A percentile compares a stretch with the other conserved stretches of the same genome.
Conservation (phyloP, 2,113 vertebrate species). For the Alaudala cheleensis region DNA sequence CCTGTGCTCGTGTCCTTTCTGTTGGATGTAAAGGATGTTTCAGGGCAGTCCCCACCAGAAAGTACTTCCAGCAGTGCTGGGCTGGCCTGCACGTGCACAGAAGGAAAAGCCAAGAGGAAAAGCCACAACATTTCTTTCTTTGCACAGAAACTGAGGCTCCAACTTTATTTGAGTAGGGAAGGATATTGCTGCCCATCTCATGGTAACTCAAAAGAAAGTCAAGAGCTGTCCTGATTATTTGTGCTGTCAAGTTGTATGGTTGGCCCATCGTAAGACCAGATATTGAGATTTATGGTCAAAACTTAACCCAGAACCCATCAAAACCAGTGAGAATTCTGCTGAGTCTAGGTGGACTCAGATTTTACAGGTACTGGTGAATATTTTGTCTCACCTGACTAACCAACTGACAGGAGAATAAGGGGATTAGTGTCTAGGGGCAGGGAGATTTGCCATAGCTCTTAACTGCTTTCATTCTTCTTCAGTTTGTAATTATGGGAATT, state of each 20-base stretch:
- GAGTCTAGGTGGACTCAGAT: neutral
- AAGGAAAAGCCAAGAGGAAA: neutral
- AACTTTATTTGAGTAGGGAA: neutral
- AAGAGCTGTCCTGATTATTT: neutral
- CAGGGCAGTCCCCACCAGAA: neutral
- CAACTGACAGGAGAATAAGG: neutral
- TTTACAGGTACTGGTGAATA: neutral
- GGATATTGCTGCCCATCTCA: neutral
- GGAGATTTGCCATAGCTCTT: neutral
- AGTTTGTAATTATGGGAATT: neutral
- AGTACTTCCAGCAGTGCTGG: neutral
- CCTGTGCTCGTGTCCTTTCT: neutral
- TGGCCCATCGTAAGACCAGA: neutral
- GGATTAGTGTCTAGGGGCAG: neutral
- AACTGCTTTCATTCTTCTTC: neutral
- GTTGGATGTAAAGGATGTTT: neutral
- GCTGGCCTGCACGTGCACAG: fast-evolving
- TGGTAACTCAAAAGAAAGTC: neutral
- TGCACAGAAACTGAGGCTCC: neutral
- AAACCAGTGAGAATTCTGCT: neutral
- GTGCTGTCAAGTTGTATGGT: neutral
- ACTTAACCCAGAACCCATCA: neutral
- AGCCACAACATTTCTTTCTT: neutral
- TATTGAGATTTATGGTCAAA: neutral
- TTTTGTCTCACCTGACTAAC: neutral